A percentile compares a stretch with the other conserved stretches of the same genome.
These are phyloP conservation scores for Etheostoma cragini DNA, from an alignment of 2,113 vertebrate genomes.

Conservation along the genomic window DNA sequence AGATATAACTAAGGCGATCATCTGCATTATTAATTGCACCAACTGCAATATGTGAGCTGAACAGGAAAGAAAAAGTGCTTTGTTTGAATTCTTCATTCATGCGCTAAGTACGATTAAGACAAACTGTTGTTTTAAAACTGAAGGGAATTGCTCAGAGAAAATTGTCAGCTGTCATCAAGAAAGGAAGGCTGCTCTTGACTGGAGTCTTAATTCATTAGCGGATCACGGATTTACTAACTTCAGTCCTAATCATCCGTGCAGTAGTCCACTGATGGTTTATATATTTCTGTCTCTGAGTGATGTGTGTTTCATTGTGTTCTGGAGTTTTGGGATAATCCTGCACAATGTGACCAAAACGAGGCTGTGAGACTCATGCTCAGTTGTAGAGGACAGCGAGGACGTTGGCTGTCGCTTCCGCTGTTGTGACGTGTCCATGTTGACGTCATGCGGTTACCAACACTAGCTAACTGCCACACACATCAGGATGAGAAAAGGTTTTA, in stretches of 20 bases:
- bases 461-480: neutral
- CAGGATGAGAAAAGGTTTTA: too few relatives aligned
- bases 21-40: constrained; percentile 75
- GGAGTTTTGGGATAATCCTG: constrained; percentile 72
- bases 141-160: constrained; percentile 53
- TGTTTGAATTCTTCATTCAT: constrained; percentile 69
- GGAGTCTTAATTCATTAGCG: constrained; percentile 79
- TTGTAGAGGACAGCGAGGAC: constrained; percentile 72
- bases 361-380: constrained; percentile 55
- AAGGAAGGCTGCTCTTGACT: constrained; percentile 57
- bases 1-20: constrained; percentile 68
- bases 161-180: constrained; percentile 67
- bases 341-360: constrained; percentile 69
- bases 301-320: constrained; percentile 70
- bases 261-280: constrained; percentile 70
- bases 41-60: constrained; percentile 54
- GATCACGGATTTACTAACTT: constrained; percentile 77
- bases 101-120: constrained; percentile 62
- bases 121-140: constrained; percentile 63
- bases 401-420: constrained; percentile 5
- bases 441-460: neutral
- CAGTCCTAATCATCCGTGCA: constrained; percentile 66
- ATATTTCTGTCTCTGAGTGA: constrained; percentile 65
- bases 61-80: constrained; percentile 59
- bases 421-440: neutral